Conservation (phyloP, 92 coral and sea anemone genomes). For the Actinernus sp. region DNA sequence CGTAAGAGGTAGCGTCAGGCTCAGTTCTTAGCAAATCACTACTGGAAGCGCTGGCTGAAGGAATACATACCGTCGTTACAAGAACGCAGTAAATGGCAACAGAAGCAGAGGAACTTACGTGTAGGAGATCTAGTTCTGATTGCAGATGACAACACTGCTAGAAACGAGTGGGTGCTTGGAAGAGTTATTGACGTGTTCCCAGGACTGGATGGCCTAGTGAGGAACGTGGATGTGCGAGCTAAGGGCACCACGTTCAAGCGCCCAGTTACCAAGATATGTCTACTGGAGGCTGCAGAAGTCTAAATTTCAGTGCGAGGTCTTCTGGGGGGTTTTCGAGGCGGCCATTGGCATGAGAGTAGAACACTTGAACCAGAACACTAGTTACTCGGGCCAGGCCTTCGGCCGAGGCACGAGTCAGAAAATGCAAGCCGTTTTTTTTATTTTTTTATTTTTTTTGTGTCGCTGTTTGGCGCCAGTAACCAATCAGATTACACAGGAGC, state of each 20-base stretch:
- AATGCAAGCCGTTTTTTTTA: too few species aligned
- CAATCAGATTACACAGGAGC: too few species aligned
- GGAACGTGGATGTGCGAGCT: conserved; percentile 25
- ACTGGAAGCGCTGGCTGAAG: conserved; percentile 54
- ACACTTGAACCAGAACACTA: too few species aligned
- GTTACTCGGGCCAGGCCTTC: too few species aligned
- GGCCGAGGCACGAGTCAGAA: too few species aligned
- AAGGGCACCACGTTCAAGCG: conserved; percentile 26
- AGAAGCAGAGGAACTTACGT: conserved; percentile 21
- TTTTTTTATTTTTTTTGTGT: too few species aligned
- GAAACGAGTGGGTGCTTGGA: conserved; percentile 43
- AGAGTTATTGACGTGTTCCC: conserved; percentile 28
- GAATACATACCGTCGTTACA: conserved; percentile 56
- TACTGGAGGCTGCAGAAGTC: too few species aligned
- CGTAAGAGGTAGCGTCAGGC: conserved; percentile 65
- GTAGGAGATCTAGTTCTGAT: conserved; percentile 36
- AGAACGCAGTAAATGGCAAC: conserved; percentile 42
- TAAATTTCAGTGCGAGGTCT: too few species aligned
- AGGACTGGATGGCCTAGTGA: conserved; percentile 34
- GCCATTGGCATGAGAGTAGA: too few species aligned
- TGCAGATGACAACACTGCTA: conserved; percentile 47
- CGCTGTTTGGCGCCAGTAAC: too few species aligned
- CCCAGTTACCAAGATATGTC: conserved; percentile 53
- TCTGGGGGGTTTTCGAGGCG: too few species aligned
- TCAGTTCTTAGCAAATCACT: conserved; percentile 54